Percentiles rank a stretch among this genome's conserved stretches.
Conservation (phyloP, 2,888 invertebrate species). For the Phlogophora meticulosa region DNA sequence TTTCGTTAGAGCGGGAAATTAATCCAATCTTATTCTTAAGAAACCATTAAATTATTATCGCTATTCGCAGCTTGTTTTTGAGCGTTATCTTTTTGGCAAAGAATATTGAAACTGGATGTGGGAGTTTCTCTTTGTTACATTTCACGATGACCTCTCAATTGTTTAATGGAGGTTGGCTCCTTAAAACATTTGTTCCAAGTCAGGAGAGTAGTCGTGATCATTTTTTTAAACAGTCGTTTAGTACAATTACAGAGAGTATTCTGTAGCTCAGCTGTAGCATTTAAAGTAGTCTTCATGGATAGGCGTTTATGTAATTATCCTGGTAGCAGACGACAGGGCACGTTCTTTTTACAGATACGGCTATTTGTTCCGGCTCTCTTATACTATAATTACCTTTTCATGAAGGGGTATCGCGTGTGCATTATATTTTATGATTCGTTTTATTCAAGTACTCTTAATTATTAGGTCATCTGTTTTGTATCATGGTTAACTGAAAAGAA, state of each 20-base stretch:
- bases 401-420: slow-evolving; percentile 61
- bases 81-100: slow-evolving; percentile 16
- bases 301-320: slow-evolving; percentile 70
- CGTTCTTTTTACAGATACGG: slow-evolving; percentile 64
- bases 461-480: slow-evolving; percentile 55
- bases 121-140: slow-evolving; percentile 26
- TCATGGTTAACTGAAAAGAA: slow-evolving; percentile 24
- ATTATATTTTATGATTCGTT: slow-evolving; percentile 68
- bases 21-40: slow-evolving; percentile 36
- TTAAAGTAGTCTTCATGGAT: slow-evolving; percentile 62
- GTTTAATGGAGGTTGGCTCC: slow-evolving; percentile 27
- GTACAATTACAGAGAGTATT: slow-evolving; percentile 30
- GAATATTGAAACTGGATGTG: slow-evolving; percentile 29
- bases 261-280: slow-evolving; percentile 51
- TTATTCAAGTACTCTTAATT: slow-evolving; percentile 46
- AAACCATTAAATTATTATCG: slow-evolving; percentile 33
- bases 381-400: slow-evolving; percentile 68
- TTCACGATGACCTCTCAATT: slow-evolving; percentile 34
- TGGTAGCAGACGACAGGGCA: slow-evolving; percentile 67
- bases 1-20: slow-evolving; percentile 31
- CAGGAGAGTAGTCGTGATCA: slow-evolving; percentile 33
- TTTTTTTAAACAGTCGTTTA: slow-evolving; percentile 32
- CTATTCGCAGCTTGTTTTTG: slow-evolving; percentile 20
- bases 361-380: slow-evolving; percentile 51
- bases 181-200: slow-evolving; percentile 36